Evolutionary conservation across 2,888 invertebrate genomes (phyloP), one percentile per base, ranked within the genome.

Genomic region (Nowickia ferox): DNA sequence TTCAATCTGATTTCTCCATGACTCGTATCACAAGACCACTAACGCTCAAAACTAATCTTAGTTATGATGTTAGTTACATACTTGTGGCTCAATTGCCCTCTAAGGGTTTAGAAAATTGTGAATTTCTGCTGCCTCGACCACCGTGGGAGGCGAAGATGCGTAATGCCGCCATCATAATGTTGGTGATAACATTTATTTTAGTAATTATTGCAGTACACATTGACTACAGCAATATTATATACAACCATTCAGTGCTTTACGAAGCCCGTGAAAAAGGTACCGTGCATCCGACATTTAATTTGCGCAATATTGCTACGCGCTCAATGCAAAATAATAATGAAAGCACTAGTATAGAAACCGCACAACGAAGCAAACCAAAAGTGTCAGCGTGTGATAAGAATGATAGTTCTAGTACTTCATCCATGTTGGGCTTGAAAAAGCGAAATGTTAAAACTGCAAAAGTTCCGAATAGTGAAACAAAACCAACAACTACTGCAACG

Each of bases 1-100:
- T 97, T 92, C 97, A 97, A 0, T 97, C 98, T 0, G 98, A 98
- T 93, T 97, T 97, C 90, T 97, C 97, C 0, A 93, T 97, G 89
- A 95, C 96, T 0, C 94, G 96, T 87, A 95, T 97, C 53, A 95
- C 96, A 85, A 93, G 96, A 68, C 94, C 94, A 8, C 92, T 96
- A 13, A 93, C 94, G 79, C 93, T 96, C 68, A 92, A 94, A 40
- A 96, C 96, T 10, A 95, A 95, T 89, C 92, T 95, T 40, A 94
- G 94, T 74, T 93, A 93, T 82, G 93, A 93, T 10, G 94, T 96
- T 40, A 95, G 95, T 91, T 97, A 96, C 90, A 94, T 95, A 0
- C 92, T 97, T 84, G 94, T 96, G 68, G 96, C 96, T 6, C 94
- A 94, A n/a, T 91, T 95, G 87, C 94, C 94, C 1, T 90, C 93